These are phyloP conservation scores for Lasaia peninsularis DNA, from an alignment of 1,140 invertebrate genomes.

Conservation along the genomic window DNA sequence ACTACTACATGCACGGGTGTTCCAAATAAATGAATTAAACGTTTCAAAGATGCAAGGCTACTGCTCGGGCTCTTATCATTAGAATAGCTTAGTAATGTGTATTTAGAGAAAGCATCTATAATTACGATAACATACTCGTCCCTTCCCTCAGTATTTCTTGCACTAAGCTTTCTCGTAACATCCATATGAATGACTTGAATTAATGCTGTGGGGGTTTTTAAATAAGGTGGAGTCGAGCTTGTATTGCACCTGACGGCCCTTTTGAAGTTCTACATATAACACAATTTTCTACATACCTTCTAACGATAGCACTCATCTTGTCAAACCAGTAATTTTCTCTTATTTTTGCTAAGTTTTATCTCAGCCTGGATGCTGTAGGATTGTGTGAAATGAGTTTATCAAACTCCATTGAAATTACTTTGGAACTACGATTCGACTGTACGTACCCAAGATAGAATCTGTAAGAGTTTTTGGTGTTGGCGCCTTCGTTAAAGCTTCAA, in stretches of 20 bases:
- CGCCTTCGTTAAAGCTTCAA: slow-evolving; percentile 21
- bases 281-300: slow-evolving; percentile 15
- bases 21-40: neutral
- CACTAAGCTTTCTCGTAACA: slow-evolving; percentile 13
- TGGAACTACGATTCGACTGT: slow-evolving; percentile 19
- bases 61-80: neutral
- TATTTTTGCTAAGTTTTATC: slow-evolving; percentile 26
- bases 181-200: slow-evolving; percentile 18
- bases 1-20: neutral
- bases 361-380: slow-evolving; percentile 21
- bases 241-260: neutral
- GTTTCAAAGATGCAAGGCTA: neutral
- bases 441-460: slow-evolving; percentile 13
- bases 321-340: slow-evolving; percentile 21
- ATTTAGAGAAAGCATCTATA: neutral
- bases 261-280: slow-evolving; percentile 15
- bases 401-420: slow-evolving; percentile 26
- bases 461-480: slow-evolving; percentile 14
- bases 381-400: slow-evolving; percentile 22
- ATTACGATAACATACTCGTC: slow-evolving; percentile 1
- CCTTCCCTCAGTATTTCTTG: neutral
- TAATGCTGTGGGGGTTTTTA: slow-evolving; percentile 14
- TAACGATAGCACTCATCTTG: slow-evolving; percentile 4
- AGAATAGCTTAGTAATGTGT: neutral
- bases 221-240: slow-evolving; percentile 15